These are phyloP conservation scores for Salpingus planirostris DNA, from an alignment of 2,888 invertebrate genomes.

Conservation along the genomic window DNA sequence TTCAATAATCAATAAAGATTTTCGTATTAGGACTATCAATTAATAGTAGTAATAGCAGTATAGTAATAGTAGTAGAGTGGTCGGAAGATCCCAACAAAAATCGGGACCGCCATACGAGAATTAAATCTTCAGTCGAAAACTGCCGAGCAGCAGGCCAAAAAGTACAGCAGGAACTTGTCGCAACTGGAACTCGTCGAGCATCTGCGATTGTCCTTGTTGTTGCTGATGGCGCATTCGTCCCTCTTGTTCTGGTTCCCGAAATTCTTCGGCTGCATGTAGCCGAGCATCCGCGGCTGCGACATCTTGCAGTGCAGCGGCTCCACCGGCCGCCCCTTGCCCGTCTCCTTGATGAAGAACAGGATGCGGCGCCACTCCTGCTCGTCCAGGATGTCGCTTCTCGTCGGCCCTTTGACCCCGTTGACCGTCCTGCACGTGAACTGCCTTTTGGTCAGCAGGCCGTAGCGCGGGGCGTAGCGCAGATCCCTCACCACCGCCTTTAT, in stretches of 20 bases:
- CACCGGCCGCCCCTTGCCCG: slow-evolving; percentile 27
- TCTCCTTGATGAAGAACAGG: slow-evolving; percentile 32
- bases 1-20: too few species aligned
- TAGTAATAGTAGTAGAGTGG: too few species aligned
- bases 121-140: slow-evolving; percentile 33
- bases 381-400: slow-evolving; percentile 46
- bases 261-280: slow-evolving; percentile 24
- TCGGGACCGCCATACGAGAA: too few species aligned
- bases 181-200: slow-evolving; percentile 22
- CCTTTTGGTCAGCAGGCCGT: slow-evolving; percentile 55
- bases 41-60: too few species aligned
- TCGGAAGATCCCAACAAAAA: too few species aligned
- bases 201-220: slow-evolving; percentile 13
- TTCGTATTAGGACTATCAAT: too few species aligned
- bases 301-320: slow-evolving; percentile 31
- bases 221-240: slow-evolving; percentile 14
- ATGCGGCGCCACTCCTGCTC: slow-evolving; percentile 43
- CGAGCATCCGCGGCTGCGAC: slow-evolving; percentile 24
- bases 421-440: slow-evolving; percentile 45
- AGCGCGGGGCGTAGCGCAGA: slow-evolving; percentile 43
- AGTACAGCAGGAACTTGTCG: slow-evolving; percentile 34
- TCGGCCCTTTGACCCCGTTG: slow-evolving; percentile 38
- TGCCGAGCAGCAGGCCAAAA: slow-evolving; percentile 37
- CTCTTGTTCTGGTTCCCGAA: slow-evolving; percentile 25
- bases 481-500: slow-evolving; percentile 44